Percentiles rank a stretch among this genome's conserved stretches.
Evolutionary conservation across 2,113 vertebrate genomes (phyloP).

Genomic region (Archilochus colubris): DNA sequence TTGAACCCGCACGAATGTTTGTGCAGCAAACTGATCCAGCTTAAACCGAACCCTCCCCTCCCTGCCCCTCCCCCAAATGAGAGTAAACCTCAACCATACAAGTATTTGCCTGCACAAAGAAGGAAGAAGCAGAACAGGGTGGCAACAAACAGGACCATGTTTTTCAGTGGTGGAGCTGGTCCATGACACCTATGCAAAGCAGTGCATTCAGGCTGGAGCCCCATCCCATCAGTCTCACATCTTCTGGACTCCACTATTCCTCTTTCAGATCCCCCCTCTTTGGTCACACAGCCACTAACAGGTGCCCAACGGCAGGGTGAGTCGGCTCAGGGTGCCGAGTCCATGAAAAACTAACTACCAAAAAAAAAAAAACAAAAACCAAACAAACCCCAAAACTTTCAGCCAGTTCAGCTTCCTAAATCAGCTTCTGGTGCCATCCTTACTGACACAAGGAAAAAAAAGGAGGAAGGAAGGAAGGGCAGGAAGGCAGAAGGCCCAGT

Average conservation of each 20-base stretch:
- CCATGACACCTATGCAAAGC: background rate
- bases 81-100: slow-evolving; percentile 28
- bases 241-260: background rate
- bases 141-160: slow-evolving; percentile 39
- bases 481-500: background rate
- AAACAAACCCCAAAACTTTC: background rate
- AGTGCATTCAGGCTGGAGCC: background rate
- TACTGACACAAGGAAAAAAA: background rate
- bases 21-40: slow-evolving; percentile 64
- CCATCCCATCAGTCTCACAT: fast-evolving
- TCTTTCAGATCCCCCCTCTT: background rate
- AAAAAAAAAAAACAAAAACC: background rate
- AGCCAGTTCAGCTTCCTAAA: background rate
- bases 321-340: fast-evolving
- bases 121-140: slow-evolving; percentile 20
- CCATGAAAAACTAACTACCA: background rate
- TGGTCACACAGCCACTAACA: background rate
- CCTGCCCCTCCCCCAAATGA: slow-evolving; percentile 31
- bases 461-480: background rate
- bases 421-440: background rate
- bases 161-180: slow-evolving; percentile 40
- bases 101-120: slow-evolving; percentile 57
- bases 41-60: slow-evolving; percentile 3
- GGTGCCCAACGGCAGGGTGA: fast-evolving
- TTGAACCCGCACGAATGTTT: slow-evolving; percentile 47